Base-by-base conservation (phyloP, 2,888 invertebrate species). In the Drosophila dives region DNA sequence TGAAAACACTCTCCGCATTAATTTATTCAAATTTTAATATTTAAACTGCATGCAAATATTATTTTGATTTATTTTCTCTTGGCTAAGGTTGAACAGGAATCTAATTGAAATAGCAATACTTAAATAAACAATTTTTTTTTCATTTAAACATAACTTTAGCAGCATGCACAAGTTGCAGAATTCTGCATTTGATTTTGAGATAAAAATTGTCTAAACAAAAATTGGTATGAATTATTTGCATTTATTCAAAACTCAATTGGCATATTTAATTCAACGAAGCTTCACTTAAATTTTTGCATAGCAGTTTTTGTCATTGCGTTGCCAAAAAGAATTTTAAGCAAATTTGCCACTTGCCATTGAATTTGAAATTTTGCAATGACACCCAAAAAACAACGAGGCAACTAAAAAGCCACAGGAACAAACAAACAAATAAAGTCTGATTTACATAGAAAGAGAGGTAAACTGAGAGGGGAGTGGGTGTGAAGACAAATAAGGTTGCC, bases 351-450 rank as follows among this genome's bases (percentile, higher is more conserved):
- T 50, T 61, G 62, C 48, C 65, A 64, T 70, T 29, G 45, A 64
- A 72, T 56, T 83, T 76, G 12, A 69, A 83, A 72, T 66, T 72
- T 61, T 29, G 23, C 63, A 67, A 34, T 55, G 42, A 42, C 42
- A 40, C 45, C 58, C 51, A 8, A 34, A 10, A 11, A 51, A 11
- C 5, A 29, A 11, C 8, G 11, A 33, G 23, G 15, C 15, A 12
- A 32, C 20, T 23, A 23, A 45, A 15, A 23, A 23, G 12, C 45
- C 45, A 11, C 33, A 23, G 15, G 20, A 42, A 5, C 33, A 67
- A 17, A 26, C 12, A 55, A n/a, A 1, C n/a, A 38, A 50, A 63
- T 62, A 68, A 54, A 48, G 49, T 38, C 26, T 58, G 74, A 49
- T 62, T 67, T 54, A 7, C 50, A 50, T 29, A 38, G 23, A 2